These are phyloP conservation scores for Pica pica DNA, from an alignment of 2,113 vertebrate genomes.

Conservation along the genomic window DNA sequence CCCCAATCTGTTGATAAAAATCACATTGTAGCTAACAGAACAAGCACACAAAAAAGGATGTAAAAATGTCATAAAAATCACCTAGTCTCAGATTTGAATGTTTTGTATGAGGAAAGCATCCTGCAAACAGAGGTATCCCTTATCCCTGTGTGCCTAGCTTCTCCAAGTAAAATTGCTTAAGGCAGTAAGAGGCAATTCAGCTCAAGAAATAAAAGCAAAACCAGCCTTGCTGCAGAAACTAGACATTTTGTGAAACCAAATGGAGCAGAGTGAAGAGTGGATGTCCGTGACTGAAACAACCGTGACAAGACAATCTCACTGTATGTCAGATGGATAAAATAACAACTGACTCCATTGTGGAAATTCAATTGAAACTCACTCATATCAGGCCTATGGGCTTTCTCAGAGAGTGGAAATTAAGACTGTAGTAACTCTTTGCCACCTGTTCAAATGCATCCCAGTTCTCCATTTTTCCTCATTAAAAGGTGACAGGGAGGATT, in stretches of 20 bases:
- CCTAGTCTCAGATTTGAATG: not conserved
- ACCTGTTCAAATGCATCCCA: not conserved
- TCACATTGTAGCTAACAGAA: not conserved
- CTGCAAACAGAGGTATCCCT: not conserved
- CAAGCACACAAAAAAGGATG: not conserved
- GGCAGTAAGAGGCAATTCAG: not conserved
- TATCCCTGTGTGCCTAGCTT: not conserved
- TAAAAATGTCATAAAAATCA: not conserved
- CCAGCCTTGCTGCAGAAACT: not conserved
- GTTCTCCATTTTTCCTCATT: not conserved
- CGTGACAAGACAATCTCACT: not conserved
- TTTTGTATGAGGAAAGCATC: not conserved
- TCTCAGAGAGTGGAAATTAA: not conserved
- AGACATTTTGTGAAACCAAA: not conserved
- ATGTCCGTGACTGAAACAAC: not conserved
- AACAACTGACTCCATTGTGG: not conserved
- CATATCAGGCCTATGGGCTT: not conserved
- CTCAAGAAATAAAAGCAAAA: slow-evolving; percentile 1
- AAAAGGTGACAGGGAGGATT: not conserved
- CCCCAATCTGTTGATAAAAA: not conserved
- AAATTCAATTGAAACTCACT: slow-evolving; percentile 1
- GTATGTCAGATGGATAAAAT: not conserved
- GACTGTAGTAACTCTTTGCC: not conserved
- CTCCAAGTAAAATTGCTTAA: not conserved
- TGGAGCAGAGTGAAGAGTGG: not conserved